Conservation (phyloP, 64 coral and sea anemone species). For the Actinia equina region DNA sequence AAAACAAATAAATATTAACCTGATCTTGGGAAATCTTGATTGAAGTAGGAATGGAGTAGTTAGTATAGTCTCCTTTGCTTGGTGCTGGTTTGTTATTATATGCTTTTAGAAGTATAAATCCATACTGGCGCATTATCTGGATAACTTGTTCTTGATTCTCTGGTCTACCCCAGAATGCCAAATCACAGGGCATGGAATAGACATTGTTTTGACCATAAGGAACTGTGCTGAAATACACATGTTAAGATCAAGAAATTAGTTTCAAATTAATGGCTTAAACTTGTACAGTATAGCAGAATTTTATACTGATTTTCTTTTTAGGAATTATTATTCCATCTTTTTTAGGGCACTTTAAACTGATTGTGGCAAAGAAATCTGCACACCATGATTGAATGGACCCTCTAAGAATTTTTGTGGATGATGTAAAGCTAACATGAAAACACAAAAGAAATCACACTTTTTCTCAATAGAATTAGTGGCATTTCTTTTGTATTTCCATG, state of each 20-base stretch:
- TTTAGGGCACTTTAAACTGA: no score
- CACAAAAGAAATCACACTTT: no score
- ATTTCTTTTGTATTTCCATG: no score
- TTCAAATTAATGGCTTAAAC: not conserved
- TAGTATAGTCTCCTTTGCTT: conserved; percentile 30
- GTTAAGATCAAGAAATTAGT: not conserved
- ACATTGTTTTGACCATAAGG: conserved; percentile 79
- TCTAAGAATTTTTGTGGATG: no score
- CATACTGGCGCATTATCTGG: conserved; percentile 59
- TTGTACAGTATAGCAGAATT: not conserved
- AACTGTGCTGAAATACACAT: conserved; percentile 38
- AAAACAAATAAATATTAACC: not conserved
- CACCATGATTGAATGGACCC: no score
- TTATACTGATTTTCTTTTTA: no score
- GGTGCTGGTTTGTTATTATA: conserved; percentile 18
- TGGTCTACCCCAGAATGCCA: conserved; percentile 77
- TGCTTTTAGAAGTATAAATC: conserved; percentile 28
- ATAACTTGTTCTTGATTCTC: conserved; percentile 67
- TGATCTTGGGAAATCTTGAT: conserved; percentile 71
- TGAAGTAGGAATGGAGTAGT: conserved; percentile 26
- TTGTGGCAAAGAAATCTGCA: no score
- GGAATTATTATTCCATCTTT: no score
- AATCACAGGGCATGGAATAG: conserved; percentile 75
- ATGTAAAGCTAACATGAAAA: no score
- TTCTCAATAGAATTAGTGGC: no score